Base-by-base conservation (phyloP, 2,797 vertebrate genomes). In the Geotria australis region DNA sequence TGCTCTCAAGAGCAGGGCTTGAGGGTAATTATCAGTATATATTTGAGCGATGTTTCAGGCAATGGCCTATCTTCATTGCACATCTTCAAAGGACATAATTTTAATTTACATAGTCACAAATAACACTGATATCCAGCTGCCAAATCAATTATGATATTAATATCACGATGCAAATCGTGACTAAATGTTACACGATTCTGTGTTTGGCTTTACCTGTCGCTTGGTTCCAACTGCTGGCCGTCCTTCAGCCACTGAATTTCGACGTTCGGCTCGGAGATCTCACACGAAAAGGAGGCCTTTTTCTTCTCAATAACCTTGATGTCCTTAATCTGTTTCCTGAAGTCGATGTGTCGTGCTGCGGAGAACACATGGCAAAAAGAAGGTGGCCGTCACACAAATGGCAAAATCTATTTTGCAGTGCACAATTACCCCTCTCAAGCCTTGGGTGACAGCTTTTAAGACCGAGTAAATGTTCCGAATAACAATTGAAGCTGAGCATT, bases 261-360 rank as follows among this genome's bases (percentile, higher is more conserved):
- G 62, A 85, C 65, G 62, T 96, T 89, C 5, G 89, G 85, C 68
- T 98, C 89, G 56, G 89, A 94, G 60, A 98, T 66, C 70, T 98
- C 91, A 67, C 91, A 98, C 63, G 95, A 88, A 71, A 96, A 96
- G 60, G 79, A 69, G 2, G 83, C 88, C 69, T 80, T 83, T 68
- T 85, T 96, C 73, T 89, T 98, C 69, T 98, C 91, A 1, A 84
- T 81, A 65, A 98, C 73, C 64, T 91, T 98, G 47, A 95, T 85
- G 65, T 96, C 86, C 64, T 83, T 95, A 63, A 98, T 93, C 60
- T 85, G 85, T 67, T 96, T 98, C 62, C 82, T 85, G 72, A 98
- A 93, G 64, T 98, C 89, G 67, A 98, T 84, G 59, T 94, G 71
- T 57, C 86, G 85, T 66, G 91, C 91, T 98, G 62, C 12, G 10